Percentiles rank a stretch among this genome's conserved stretches.
Conservation (phyloP, 2,797 vertebrate genomes). For the Synanceia verrucosa region DNA sequence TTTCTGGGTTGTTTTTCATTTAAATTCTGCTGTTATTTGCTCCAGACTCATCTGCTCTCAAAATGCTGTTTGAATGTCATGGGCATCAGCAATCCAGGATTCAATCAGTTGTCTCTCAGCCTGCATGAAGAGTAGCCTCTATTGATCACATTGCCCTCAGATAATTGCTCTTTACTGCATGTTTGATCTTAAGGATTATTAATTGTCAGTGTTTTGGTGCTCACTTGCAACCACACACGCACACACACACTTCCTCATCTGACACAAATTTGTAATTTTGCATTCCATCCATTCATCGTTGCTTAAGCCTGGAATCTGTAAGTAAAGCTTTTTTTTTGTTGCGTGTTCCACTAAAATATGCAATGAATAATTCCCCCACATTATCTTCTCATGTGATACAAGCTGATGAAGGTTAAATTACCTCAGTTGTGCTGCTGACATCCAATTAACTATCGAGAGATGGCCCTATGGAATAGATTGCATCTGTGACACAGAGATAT, state of each 20-base stretch:
- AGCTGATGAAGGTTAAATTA: slow-evolving; percentile 75
- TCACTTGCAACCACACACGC: background rate
- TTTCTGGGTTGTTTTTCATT: slow-evolving; percentile 21
- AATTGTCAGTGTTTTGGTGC: slow-evolving; percentile 46
- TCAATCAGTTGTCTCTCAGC: slow-evolving; percentile 47
- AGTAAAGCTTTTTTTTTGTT: slow-evolving; percentile 61
- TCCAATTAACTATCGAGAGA: slow-evolving; percentile 70
- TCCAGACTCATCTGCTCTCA: slow-evolving; percentile 25
- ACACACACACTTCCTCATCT: background rate
- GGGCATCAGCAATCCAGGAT: slow-evolving; percentile 36
- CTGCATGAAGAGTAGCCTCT: slow-evolving; percentile 39
- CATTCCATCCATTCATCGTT: slow-evolving; percentile 57
- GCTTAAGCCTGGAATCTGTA: slow-evolving; percentile 53
- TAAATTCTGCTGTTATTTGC: slow-evolving; percentile 25
- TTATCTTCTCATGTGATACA: slow-evolving; percentile 71
- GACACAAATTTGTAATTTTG: slow-evolving; percentile 47
- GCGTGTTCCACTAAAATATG: slow-evolving; percentile 66
- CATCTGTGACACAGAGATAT: slow-evolving; percentile 40
- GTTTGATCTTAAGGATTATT: slow-evolving; percentile 59
- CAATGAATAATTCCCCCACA: slow-evolving; percentile 77
- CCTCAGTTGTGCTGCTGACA: slow-evolving; percentile 66
- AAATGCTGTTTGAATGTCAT: slow-evolving; percentile 43
- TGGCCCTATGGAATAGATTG: slow-evolving; percentile 53
- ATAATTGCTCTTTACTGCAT: slow-evolving; percentile 64
- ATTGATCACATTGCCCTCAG: slow-evolving; percentile 57